phyloP scores from a whole-genome alignment of 2,113 vertebrate genomes.

The Neoarius graeffei region DNA sequence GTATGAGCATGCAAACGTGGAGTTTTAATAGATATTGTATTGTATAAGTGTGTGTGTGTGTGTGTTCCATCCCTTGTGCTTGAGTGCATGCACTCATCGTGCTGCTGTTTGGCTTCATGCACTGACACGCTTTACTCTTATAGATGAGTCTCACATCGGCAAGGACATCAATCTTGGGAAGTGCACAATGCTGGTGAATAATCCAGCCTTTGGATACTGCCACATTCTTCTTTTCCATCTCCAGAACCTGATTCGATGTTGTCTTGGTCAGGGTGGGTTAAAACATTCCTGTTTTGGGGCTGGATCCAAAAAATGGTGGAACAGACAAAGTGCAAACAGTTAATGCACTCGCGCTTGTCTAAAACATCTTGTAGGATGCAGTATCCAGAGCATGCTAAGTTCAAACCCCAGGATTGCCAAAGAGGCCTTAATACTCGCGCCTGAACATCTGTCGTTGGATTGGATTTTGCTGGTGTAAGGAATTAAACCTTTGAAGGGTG shows the following conservation, averaged over 20 bases:
- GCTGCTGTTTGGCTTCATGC: slow-evolving; percentile 28
- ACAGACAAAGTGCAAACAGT: not conserved
- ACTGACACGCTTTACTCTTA: not conserved
- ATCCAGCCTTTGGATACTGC: not conserved
- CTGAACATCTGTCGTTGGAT: not conserved
- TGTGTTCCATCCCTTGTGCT: slow-evolving; percentile 53
- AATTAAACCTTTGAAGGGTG: not conserved
- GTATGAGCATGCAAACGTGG: slow-evolving; percentile 55
- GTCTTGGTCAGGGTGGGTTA: not conserved
- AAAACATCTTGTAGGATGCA: not conserved
- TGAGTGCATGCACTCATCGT: slow-evolving; percentile 77
- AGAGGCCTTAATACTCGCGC: not conserved
- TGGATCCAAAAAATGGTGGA: not conserved
- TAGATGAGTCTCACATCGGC: not conserved
- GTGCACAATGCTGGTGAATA: not conserved
- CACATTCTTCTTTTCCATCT: not conserved
- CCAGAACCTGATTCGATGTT: not conserved
- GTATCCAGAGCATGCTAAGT: not conserved
- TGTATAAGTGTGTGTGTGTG: not conserved
- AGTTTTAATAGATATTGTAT: slow-evolving; percentile 53
- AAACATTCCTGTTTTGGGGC: not conserved
- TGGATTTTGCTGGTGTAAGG: not conserved
- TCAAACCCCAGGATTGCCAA: not conserved
- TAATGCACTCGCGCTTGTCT: not conserved
- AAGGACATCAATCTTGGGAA: not conserved